phyloP scores from a whole-genome alignment of 92 coral and sea anemone species.

The Ricordea florida region DNA sequence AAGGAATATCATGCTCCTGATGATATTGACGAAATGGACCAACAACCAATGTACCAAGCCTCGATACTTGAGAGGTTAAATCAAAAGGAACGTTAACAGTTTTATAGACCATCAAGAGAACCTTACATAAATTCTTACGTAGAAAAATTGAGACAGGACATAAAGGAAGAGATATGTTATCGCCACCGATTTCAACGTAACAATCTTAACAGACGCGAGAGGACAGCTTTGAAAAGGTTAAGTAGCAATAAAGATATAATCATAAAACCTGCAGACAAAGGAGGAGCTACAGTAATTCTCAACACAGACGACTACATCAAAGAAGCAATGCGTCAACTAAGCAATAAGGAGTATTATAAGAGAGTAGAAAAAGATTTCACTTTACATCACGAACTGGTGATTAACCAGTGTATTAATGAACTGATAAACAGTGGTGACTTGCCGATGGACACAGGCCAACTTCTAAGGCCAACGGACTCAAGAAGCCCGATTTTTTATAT shows the following conservation, averaged over 20 bases:
- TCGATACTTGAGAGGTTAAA: conserved; percentile 15
- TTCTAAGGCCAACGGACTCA: conserved; percentile 1
- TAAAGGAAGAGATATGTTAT: conserved; percentile 2
- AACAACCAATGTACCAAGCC: conserved; percentile 11
- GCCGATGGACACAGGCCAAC: not conserved
- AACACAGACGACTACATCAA: conserved; percentile 6
- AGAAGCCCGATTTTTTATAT: conserved; percentile 7
- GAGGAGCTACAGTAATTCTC: conserved; percentile 27
- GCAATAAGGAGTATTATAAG: conserved; percentile 17
- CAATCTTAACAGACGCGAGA: conserved; percentile 17
- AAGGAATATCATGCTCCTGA: conserved; percentile 17
- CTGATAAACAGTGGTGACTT: conserved; percentile 5
- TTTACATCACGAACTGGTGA: not conserved
- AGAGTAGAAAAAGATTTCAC: conserved; percentile 21
- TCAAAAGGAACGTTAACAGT: not conserved
- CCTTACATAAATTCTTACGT: conserved; percentile 22
- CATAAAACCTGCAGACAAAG: conserved; percentile 21
- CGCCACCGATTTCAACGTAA: conserved; percentile 1
- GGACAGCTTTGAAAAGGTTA: conserved; percentile 9
- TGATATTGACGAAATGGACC: conserved; percentile 11
- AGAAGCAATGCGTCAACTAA: conserved; percentile 3
- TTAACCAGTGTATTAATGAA: conserved; percentile 17
- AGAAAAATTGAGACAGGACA: conserved; percentile 19
- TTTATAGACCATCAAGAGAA: conserved; percentile 28
- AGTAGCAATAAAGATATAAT: conserved; percentile 5